Evolutionary conservation across 2,797 vertebrate species (phyloP), one percentile per base, ranked within the genome.

Genomic region (Trachurus trachurus): DNA sequence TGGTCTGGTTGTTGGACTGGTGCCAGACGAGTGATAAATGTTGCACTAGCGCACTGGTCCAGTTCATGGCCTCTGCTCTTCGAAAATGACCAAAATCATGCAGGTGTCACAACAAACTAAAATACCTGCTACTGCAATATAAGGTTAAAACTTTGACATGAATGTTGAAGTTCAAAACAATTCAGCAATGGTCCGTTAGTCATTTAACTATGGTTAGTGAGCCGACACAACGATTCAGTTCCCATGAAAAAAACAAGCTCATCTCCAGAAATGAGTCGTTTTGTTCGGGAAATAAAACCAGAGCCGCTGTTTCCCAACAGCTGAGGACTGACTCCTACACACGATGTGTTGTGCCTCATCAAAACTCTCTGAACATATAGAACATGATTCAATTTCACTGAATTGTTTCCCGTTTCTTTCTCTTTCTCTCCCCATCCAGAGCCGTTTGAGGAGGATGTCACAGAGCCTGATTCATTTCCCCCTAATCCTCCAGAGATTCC

Each of bases 381-480:
- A 76, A 79, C 50, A 62, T 79, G 61, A 72, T 85, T 82, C 4
- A 65, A 87, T 71, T 76, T 71, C 26, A 83, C 80, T 58, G 52
- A 78, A 69, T 56, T 70, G 8, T 78, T 42, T 49, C 26, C 16
- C 44, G 6, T 64, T 19, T 54, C 22, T 67, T 11, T 76, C 63
- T 66, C 26, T 73, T 34, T 67, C 39, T 79, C 52, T 82, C 54
- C 50, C 6, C 19, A 72, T 84, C 39, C 89, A 96, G 95, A 95
- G 76, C 90, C 93, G 0, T 94, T 88, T 66, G 91, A 85, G 8
- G 82, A 87, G 6, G 87, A 88, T 54, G 64, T 44, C 34, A 78
- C 71, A 13, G 81, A 84, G 47, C 26, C 66, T 1, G 74, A 85
- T 74, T 88, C 87, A 57, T 76, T 80, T 70, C 85, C 73, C 59